A percentile compares a stretch with the other conserved stretches of the same genome.
Evolutionary conservation across 2,113 vertebrate genomes (phyloP).

Genomic region (Epinephelus cyanopodus): DNA sequence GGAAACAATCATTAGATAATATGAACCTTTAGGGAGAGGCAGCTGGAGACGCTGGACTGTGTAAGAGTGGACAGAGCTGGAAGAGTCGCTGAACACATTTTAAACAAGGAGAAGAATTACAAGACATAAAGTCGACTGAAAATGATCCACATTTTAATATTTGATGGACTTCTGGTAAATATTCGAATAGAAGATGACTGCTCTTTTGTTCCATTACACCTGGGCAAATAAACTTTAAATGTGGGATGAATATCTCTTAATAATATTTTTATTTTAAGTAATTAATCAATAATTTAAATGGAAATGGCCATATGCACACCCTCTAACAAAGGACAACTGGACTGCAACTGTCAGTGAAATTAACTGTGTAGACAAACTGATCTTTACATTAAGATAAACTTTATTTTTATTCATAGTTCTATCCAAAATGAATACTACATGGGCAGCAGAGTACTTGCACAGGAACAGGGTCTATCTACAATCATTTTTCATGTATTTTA

Average conservation of each 20-base stretch:
- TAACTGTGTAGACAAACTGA: no score
- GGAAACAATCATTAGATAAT: constrained; percentile 69
- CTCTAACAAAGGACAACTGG: not conserved
- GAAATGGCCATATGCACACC: not conserved
- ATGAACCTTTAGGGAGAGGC: constrained; percentile 45
- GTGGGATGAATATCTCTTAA: not conserved
- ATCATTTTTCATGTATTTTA: no score
- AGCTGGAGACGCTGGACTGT: constrained; percentile 15
- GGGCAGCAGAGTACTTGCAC: not conserved
- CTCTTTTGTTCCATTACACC: not conserved
- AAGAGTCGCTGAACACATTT: not conserved
- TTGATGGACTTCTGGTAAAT: not conserved
- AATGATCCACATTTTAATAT: not conserved
- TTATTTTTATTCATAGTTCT: not conserved
- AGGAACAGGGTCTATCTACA: not conserved
- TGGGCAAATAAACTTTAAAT: not conserved
- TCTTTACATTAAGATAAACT: not conserved
- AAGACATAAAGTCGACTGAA: not conserved
- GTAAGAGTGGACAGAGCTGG: not conserved
- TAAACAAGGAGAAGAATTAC: not conserved
- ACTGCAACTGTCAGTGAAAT: not conserved
- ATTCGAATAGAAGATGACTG: not conserved
- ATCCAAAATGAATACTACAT: not conserved
- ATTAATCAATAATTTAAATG: not conserved
- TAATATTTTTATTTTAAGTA: not conserved